Evolutionary conservation across 2,888 invertebrate genomes (phyloP), one percentile per base, ranked within the genome.

Genomic region (Epistrophella euchroma): DNA sequence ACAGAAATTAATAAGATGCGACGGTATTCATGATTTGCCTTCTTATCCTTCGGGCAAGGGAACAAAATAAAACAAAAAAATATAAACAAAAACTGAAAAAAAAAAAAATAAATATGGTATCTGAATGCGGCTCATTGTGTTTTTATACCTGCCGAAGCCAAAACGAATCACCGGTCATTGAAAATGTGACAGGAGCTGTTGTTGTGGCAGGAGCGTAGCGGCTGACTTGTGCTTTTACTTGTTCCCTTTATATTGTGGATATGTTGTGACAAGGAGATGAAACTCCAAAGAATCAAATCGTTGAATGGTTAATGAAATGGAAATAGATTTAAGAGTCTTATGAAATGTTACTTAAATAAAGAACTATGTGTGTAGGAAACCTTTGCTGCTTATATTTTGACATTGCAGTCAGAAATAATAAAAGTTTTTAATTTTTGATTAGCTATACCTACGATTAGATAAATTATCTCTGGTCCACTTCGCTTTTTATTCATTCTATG

Each of bases 1-100:
- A 77, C 77, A 86, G 86, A 82, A 86, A 86, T 86, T 86, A 86
- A 86, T 86, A 86, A 86, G 86, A 86, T 86, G 81, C 86, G 82
- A 86, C 86, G 86, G 81, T 73, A 82, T 86, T 86, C 86, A 86
- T 82, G 86, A 86, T 86, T 77, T 82, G 81, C 77, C 73, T 50
- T 74, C 43, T 64, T 19, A 40, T 68, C 86, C 72, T 81, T 43
- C 58, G 19, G 43, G 37, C 50, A 78, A 55, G 43, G 55, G 43
- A 47, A 68, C 60, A 22, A 81, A 76, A 80, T 19, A 68, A 76
- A 28, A 35, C 55, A 80, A 50, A 80, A 80, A 71, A 40, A 71
- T 60, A 28, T 28, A 22, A 35, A 45, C 73, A 56, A 79, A 58
- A 58, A 19, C 25, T 5, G 28, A 28, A 3, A 32, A 17, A 60